Percentiles rank a stretch among this genome's conserved stretches.
These are phyloP conservation scores for Xenus cinereus DNA, from an alignment of 2,113 vertebrate genomes.

Conservation along the genomic window DNA sequence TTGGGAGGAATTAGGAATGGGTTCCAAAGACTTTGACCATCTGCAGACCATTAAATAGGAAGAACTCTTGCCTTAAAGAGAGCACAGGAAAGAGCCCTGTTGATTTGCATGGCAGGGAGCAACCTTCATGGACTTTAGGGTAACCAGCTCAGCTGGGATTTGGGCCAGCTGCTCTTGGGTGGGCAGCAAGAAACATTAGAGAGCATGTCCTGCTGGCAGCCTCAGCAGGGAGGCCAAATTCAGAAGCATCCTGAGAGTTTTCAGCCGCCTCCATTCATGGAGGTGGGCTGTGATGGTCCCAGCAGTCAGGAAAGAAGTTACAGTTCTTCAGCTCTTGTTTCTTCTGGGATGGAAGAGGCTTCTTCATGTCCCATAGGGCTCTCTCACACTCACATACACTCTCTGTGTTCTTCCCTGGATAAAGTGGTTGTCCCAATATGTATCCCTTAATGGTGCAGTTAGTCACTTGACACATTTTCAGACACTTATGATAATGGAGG, in stretches of 20 bases:
- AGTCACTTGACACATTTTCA: background rate
- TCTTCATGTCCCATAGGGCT: background rate
- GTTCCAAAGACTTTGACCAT: background rate
- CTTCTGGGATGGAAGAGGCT: background rate
- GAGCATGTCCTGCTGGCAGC: background rate
- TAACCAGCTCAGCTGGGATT: background rate
- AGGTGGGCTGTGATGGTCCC: background rate
- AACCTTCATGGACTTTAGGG: background rate
- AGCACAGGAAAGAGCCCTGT: background rate
- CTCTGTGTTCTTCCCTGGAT: background rate
- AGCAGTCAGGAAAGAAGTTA: background rate
- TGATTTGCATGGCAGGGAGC: background rate
- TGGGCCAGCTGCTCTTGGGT: background rate
- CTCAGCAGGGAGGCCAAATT: background rate
- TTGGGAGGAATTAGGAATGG: background rate
- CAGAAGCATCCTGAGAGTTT: background rate
- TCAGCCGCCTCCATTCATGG: background rate
- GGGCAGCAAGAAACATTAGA: background rate
- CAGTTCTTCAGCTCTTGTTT: background rate
- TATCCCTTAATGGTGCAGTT: background rate
- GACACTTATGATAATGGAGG: background rate
- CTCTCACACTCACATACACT: background rate
- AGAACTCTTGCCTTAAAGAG: background rate
- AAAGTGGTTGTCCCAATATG: background rate
- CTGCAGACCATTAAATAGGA: background rate